Base-by-base conservation (phyloP, 2,888 invertebrate species). In the Boloria selene region DNA sequence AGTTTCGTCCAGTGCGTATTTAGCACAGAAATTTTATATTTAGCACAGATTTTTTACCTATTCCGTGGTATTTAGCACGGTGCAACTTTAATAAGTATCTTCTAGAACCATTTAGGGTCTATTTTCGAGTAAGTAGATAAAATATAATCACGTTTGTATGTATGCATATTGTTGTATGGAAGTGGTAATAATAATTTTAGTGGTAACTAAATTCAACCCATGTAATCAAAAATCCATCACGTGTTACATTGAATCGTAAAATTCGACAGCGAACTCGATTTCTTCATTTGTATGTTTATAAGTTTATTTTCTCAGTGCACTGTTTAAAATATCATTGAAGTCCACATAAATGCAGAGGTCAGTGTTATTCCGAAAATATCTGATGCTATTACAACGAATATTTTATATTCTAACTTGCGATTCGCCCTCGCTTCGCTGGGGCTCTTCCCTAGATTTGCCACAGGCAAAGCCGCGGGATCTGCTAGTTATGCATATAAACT, bases 351-450 rank as follows among this genome's bases (percentile, higher is more conserved):
- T 17, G 26, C 22, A 59, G 51, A 63, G 60, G 56, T 53, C 55
- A 65, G 59, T 70, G 87, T 92, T 59, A 62, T 59, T 62, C 55
- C 60, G 52, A 54, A 65, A 69, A 63, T 65, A 63, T 38, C 49
- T 2, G 4, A 13, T 63, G 44, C 17, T 44, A 18, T 42, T 56
- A n/a, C 6, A 18, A n/a, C 22, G 22, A 14, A 38, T 3, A 16
- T 13, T n/a, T 44, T 49, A n/a, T n/a, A n/a, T n/a, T n/a, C n/a
- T n/a, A n/a, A n/a, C n/a, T n/a, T n/a, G n/a, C n/a, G n/a, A n/a
- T n/a, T n/a, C n/a, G n/a, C n/a, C n/a, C n/a, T n/a, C n/a, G n/a
- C n/a, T n/a, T n/a, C n/a, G n/a, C n/a, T n/a, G n/a, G n/a, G n/a
- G n/a, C n/a, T n/a, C n/a, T n/a, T n/a, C n/a, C n/a, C n/a, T n/a